Evolutionary conservation across 2,888 invertebrate genomes (phyloP).

Genomic region (Lycia hirtaria): DNA sequence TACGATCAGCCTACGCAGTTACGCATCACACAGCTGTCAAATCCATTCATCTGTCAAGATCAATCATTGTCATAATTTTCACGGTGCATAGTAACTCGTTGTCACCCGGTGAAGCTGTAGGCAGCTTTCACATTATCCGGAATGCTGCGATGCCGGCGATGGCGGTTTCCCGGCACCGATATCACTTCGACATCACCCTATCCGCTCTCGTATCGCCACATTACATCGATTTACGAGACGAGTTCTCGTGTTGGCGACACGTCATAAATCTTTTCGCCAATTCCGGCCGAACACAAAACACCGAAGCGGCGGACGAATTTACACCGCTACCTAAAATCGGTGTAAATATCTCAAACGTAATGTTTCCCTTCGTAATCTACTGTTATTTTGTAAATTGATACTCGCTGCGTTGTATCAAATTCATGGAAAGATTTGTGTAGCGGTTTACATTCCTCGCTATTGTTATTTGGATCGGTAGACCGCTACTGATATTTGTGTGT

Average conservation of each 20-base stretch:
- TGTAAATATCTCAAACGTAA: slow-evolving; percentile 51
- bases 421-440: slow-evolving; percentile 40
- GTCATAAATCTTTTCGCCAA: slow-evolving; percentile 66
- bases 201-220: slow-evolving; percentile 63
- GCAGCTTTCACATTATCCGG: slow-evolving; percentile 68
- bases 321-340: slow-evolving; percentile 43
- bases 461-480: slow-evolving; percentile 33
- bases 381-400: slow-evolving; percentile 57
- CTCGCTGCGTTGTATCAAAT: slow-evolving; percentile 49
- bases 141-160: slow-evolving; percentile 57
- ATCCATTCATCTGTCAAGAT: slow-evolving; percentile 53
- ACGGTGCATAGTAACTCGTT: slow-evolving; percentile 46
- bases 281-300: slow-evolving; percentile 57
- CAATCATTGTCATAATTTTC: slow-evolving; percentile 61
- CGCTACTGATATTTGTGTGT: slow-evolving; percentile 11
- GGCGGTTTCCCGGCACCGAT: slow-evolving; percentile 58
- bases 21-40: slow-evolving; percentile 40
- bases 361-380: slow-evolving; percentile 47
- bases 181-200: slow-evolving; percentile 62
- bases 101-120: slow-evolving; percentile 43
- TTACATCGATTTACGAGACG: slow-evolving; percentile 73
- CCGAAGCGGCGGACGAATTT: too few species aligned
- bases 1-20: slow-evolving; percentile 43
- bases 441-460: slow-evolving; percentile 26
- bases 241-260: slow-evolving; percentile 62